Conservation (phyloP, 1,140 invertebrate species). For the Hyles euphorbiae region DNA sequence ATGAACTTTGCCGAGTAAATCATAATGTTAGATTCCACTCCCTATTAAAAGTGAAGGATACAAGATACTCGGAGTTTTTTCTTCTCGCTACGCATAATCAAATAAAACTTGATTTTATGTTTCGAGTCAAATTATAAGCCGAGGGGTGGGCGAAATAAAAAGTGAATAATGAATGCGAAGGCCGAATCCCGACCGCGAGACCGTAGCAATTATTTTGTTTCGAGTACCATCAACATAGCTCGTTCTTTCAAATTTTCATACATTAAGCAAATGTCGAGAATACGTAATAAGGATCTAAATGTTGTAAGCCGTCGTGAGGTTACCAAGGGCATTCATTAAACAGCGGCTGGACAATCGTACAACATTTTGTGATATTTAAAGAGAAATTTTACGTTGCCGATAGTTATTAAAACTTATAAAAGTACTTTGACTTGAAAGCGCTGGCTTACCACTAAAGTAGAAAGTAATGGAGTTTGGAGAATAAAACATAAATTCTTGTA, state of each 20-base stretch:
- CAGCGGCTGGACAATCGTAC: constrained; percentile 44
- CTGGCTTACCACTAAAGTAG: too few species aligned
- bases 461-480: too few species aligned
- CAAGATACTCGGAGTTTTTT: constrained; percentile 49
- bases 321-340: constrained; percentile 53
- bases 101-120: constrained; percentile 75
- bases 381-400: constrained; percentile 8
- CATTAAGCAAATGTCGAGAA: constrained; percentile 74
- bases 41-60: constrained; percentile 53
- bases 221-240: constrained; percentile 72
- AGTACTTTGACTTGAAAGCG: neutral
- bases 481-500: too few species aligned
- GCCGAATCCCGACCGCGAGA: constrained; percentile 64
- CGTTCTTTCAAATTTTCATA: constrained; percentile 75
- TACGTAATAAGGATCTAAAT: constrained; percentile 69
- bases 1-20: constrained; percentile 31
- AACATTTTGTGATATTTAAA: constrained; percentile 7
- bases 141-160: constrained; percentile 70
- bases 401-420: constrained; percentile 1
- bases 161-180: constrained; percentile 73
- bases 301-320: constrained; percentile 58
- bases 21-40: constrained; percentile 36
- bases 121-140: constrained; percentile 74
- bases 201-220: constrained; percentile 75
- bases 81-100: constrained; percentile 65